phyloP scores from a whole-genome alignment of 2,113 vertebrate species.

The Crotalus horridus region DNA sequence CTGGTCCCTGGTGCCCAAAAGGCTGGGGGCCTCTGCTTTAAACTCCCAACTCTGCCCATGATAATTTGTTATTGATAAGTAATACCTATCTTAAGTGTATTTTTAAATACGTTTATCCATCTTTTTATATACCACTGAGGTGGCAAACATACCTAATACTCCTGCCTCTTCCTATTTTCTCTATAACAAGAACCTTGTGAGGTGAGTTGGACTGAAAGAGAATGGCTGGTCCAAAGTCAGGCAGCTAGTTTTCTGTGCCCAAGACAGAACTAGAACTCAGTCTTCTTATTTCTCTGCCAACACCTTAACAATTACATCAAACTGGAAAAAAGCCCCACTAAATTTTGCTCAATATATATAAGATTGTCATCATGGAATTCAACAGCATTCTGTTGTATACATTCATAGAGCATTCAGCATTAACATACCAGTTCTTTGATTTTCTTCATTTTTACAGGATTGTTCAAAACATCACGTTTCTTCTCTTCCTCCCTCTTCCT shows the following conservation, averaged over 20 bases:
- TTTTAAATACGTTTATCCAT: background rate
- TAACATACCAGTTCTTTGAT: slow-evolving; percentile 89
- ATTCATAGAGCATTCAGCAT: background rate
- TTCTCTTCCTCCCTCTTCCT: slow-evolving; percentile 95
- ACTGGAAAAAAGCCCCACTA: background rate
- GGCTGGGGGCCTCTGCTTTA: too few relatives aligned
- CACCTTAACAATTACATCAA: background rate
- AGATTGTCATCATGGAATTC: background rate
- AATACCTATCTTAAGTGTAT: background rate
- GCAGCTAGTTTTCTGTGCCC: background rate
- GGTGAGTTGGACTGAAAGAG: background rate
- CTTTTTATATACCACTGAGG: background rate
- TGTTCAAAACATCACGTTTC: slow-evolving; percentile 91
- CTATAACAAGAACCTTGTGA: background rate
- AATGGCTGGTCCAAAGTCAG: background rate
- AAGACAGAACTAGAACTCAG: background rate
- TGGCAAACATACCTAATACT: background rate
- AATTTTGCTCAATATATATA: background rate
- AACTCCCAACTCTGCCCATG: background rate
- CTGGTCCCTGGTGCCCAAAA: too few relatives aligned
- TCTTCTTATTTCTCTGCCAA: background rate
- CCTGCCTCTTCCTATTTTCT: background rate
- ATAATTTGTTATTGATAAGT: background rate
- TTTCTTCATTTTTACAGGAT: slow-evolving; percentile 98
- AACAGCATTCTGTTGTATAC: background rate